Evolutionary conservation across 1,140 invertebrate species (phyloP), one percentile per base, ranked within the genome.

Genomic region (Pseudomyrmex flavicornis): DNA sequence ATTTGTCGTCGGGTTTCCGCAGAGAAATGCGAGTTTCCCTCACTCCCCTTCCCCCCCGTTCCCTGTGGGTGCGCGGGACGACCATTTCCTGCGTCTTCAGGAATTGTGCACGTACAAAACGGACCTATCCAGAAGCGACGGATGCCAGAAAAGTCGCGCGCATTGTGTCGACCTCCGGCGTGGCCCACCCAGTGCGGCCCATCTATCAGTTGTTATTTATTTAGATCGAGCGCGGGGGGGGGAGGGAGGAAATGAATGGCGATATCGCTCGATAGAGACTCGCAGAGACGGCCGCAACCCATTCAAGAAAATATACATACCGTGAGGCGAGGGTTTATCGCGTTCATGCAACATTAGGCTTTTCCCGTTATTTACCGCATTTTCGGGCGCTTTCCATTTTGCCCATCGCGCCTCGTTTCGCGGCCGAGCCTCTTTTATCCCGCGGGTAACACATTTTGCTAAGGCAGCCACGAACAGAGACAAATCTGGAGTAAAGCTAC

Each of bases 341-440:
- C 90, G 90, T 93, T 94, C 92, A 93, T 94, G 93, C 93, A 94
- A 94, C 93, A 94, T 94, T 94, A 94, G 90, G 89, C 91, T 92
- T 91, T 82, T 82, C 80, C 84, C 90, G 89, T 93, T 92, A 93
- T 93, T 94, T 91, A 93, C 91, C 89, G 85, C 84, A 82, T 82
- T 85, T 91, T 84, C 85, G 68, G 50, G 65, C 35, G 35, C 87
- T 92, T 92, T 91, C 89, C 85, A 89, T 88, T 89, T 87, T 90
- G 85, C 87, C 77, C 74, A 35, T 35, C 35, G n/a, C 70, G 20
- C 65, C 70, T 63, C 70, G 17, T 48, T 52, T 52, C 50, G 52
- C 44, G 54, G 4, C 54, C 77, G 54, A 80, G 76, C 66, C 35
- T 58, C 70, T 56, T 83, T 86, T 76, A 77, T 79, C 44, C 35